Base-by-base conservation (phyloP, 2,113 vertebrate species). In the Saccopteryx bilineata region DNA sequence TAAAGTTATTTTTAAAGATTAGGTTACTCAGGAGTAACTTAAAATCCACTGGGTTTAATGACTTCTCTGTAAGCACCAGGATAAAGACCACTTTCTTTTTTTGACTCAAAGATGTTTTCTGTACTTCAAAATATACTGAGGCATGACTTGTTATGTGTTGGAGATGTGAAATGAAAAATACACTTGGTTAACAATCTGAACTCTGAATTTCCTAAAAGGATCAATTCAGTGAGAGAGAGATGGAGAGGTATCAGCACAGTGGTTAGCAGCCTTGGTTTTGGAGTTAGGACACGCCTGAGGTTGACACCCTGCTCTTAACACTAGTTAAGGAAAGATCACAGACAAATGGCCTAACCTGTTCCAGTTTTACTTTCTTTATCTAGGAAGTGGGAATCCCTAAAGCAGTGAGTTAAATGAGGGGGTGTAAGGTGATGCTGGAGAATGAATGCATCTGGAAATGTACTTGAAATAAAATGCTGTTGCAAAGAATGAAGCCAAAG, bases 31-130 rank as follows among this genome's bases (percentile, higher is more conserved):
- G n/a, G 71, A 58, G 46, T 87, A 48, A 85, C 48, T 94, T 63
- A 81, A 90, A 93, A 92, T 91, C 69, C 18, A 69, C 2, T 31
- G 13, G 28, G 24, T 94, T 81, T 93, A 90, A 92, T 85, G 78
- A 78, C 68, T 91, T 80, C 75, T 78, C 93, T 90, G 76, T 81
- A 21, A 69, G 81, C 33, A 80, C 1, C 60, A 69, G 87, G 94
- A 97, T 63, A 96, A 96, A 96, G 92, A 97, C 94, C 3, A 80
- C 89, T 85, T 97, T 97, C 91, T 97, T 97, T 97, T 97, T 97
- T 97, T 81, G 5, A 21, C 90, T 84, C 0, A 2, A 96, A 91
- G 56, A 96, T 84, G 24, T 97, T 97, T 93, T 71, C 90, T 94
- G 87, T 97, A 95, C 68, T 96, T 94, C 65, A 93, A 94, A 96